Evolutionary conservation across 92 coral and sea anemone species (phyloP), one percentile per base, ranked within the genome.

Genomic region (Parazoanthus darwini): DNA sequence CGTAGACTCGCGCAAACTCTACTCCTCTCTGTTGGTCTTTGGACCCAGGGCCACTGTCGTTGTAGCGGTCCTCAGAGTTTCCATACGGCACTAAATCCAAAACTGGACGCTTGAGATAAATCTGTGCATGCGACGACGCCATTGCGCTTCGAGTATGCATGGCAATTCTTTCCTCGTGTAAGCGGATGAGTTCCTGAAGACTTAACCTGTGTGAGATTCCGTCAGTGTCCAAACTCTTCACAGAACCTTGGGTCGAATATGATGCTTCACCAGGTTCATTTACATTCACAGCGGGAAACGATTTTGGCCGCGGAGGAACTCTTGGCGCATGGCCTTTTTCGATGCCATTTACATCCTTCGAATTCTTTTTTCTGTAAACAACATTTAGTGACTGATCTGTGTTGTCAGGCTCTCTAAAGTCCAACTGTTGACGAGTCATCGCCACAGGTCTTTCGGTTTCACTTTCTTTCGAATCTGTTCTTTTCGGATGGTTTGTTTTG

Each of bases 151-250:
- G 93, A 7, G 99, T 93, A n/a, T 95, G 98, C 29, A 86, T 91
- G 8, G 99, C 99, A 23, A 97, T 97, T 85, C 91, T 93, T 50
- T 95, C 93, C 84, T 97, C 99, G 79, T 97, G 99, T 36, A 97
- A 86, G 76, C 92, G 91, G 25, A 97, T 97, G 50, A 97, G 94
- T 87, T 97, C 97, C 63, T 95, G 99, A 68, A 96, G 91, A 74
- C 98, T 94, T 79, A 96, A 83, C 54, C 96, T 91, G 88, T 94
- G 94, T 23, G 97, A 88, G 20, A 84, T 46, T 29, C 87, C 87
- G 4, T 84, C 87, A 1, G 78, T 71, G 79, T 84, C 85, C 26
- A 81, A 59, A 66, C 85, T 81, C 16, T 81, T 84, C 15, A 84
- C 79, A 46, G 87, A 84, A 71, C 74, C 78, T 84, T 84, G 87